Evolutionary conservation across 2,797 vertebrate genomes (phyloP).

Genomic region (Graptemys geographica): DNA sequence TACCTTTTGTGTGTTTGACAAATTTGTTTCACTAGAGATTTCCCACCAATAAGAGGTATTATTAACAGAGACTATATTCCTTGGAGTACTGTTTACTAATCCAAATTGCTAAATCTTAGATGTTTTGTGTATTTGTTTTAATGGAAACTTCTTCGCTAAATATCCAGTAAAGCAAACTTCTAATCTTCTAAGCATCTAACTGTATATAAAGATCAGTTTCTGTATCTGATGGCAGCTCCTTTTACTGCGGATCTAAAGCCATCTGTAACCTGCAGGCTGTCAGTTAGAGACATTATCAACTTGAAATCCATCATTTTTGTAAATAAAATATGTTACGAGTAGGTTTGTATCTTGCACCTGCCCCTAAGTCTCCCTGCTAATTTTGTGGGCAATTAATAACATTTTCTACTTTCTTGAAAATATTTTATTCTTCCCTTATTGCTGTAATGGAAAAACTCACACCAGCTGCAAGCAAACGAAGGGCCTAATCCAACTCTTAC

Average conservation of each 20-base stretch:
- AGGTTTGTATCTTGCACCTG: neutral
- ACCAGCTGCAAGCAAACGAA: neutral
- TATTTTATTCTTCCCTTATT: neutral
- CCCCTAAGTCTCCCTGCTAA: neutral
- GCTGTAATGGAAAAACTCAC: neutral
- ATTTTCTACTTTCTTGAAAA: neutral
- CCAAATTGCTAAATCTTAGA: neutral
- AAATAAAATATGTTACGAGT: neutral
- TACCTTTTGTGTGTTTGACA: slow-evolving; percentile 78
- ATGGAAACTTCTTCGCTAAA: slow-evolving; percentile 1
- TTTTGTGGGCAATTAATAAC: neutral
- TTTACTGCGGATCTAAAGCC: neutral
- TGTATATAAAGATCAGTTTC: neutral
- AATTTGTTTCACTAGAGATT: slow-evolving; percentile 71
- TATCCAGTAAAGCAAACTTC: neutral
- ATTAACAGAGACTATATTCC: slow-evolving; percentile 60
- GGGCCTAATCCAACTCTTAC: neutral
- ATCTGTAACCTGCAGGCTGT: neutral
- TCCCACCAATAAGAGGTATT: slow-evolving; percentile 72
- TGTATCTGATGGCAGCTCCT: neutral
- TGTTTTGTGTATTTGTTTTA: slow-evolving; percentile 15
- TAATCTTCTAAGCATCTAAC: neutral
- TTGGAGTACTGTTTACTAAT: slow-evolving; percentile 16
- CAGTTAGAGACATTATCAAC: neutral
- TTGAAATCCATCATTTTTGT: neutral